Evolutionary conservation across 2,797 vertebrate genomes (phyloP).

Genomic region (Amniataba percoides): DNA sequence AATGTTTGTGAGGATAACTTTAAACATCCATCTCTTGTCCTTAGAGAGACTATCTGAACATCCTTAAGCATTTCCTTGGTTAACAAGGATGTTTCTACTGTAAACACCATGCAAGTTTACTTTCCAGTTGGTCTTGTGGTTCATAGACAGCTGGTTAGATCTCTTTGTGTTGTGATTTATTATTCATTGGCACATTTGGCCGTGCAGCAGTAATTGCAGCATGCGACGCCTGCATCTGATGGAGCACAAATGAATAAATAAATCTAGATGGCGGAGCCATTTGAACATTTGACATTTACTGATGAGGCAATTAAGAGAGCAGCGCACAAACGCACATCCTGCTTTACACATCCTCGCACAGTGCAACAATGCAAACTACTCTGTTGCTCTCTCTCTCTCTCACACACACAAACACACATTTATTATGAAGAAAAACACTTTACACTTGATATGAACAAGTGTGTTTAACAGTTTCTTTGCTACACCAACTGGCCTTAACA

Average conservation of each 20-base stretch:
- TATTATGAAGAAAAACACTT: slow-evolving; percentile 10
- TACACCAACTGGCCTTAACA: not conserved
- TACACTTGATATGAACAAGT: not conserved
- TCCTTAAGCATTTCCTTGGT: slow-evolving; percentile 14
- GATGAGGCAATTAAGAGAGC: slow-evolving; percentile 82
- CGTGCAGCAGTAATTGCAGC: slow-evolving; percentile 75
- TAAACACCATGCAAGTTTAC: slow-evolving; percentile 39
- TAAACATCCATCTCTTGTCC: not conserved
- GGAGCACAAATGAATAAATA: slow-evolving; percentile 79
- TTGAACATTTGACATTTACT: slow-evolving; percentile 82
- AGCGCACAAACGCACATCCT: slow-evolving; percentile 51
- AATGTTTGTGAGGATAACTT: not conserved
- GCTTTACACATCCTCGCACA: slow-evolving; percentile 37
- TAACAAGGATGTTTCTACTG: slow-evolving; percentile 28
- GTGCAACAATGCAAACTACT: slow-evolving; percentile 11
- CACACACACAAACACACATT: not conserved
- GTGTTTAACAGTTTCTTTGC: slow-evolving; percentile 7
- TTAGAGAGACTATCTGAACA: slow-evolving; percentile 2
- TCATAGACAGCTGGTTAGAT: slow-evolving; percentile 56
- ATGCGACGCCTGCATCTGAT: slow-evolving; percentile 71
- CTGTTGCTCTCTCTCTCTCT: not conserved
- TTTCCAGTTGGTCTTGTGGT: slow-evolving; percentile 44
- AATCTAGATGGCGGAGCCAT: slow-evolving; percentile 69
- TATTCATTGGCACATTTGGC: slow-evolving; percentile 75
- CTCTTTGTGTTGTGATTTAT: slow-evolving; percentile 79